Evolutionary conservation across 2,888 invertebrate species (phyloP).

Genomic region (Antitype chi): DNA sequence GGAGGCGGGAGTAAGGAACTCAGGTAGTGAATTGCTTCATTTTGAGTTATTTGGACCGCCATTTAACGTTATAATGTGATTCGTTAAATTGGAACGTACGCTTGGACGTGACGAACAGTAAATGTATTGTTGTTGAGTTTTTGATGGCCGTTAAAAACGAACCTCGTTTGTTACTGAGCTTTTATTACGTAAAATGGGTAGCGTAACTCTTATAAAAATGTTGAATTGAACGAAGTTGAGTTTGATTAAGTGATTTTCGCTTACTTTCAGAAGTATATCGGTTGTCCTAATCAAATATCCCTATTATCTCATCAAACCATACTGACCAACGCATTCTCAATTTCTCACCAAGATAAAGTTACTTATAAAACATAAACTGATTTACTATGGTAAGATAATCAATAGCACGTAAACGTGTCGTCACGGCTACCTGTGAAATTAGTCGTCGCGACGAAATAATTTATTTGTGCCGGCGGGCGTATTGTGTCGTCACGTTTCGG

Average conservation of each 20-base stretch:
- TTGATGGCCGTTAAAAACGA: conserved; percentile 42
- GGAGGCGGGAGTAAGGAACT: conserved; percentile 85
- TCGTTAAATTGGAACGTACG: conserved; percentile 75
- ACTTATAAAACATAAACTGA: conserved; percentile 43
- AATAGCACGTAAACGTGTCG: conserved; percentile 80
- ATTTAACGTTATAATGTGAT: conserved; percentile 72
- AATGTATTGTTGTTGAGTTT: conserved; percentile 54
- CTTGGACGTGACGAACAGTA: conserved; percentile 65
- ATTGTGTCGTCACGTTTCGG: conserved; percentile 84
- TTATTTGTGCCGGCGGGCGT: conserved; percentile 70
- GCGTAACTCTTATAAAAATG: background rate
- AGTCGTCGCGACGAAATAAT: conserved; percentile 75
- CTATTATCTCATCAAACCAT: background rate
- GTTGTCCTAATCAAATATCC: background rate
- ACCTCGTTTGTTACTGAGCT: conserved; percentile 38
- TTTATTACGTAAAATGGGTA: conserved; percentile 44
- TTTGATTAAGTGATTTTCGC: background rate
- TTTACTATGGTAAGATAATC: conserved; percentile 53
- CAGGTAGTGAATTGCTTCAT: conserved; percentile 90
- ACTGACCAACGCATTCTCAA: conserved; percentile 34
- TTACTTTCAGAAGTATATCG: background rate
- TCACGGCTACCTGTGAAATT: conserved; percentile 82
- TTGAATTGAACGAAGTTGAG: background rate
- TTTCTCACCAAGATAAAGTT: conserved; percentile 50
- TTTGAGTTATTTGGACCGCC: conserved; percentile 79